These are phyloP conservation scores for Actinemys pallida DNA, from an alignment of 2,113 vertebrate species.

Conservation along the genomic window DNA sequence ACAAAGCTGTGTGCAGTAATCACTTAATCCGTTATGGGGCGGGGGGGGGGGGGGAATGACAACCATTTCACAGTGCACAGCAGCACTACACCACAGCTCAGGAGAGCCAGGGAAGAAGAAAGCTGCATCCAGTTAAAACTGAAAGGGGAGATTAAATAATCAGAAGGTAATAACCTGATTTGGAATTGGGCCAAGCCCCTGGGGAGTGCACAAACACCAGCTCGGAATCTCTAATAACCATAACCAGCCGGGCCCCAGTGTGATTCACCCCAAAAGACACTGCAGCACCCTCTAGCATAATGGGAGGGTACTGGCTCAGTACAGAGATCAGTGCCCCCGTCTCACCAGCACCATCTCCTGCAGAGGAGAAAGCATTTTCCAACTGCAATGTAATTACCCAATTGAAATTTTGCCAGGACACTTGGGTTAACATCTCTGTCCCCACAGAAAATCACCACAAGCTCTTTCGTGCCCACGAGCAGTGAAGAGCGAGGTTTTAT, in stretches of 20 bases:
- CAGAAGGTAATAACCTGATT: slow-evolving; percentile 68
- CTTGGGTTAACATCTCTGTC: not conserved
- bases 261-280: accelerated
- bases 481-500: not conserved
- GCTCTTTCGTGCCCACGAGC: not conserved
- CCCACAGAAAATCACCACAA: not conserved
- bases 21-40: slow-evolving; percentile 69
- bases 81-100: slow-evolving; percentile 42
- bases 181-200: slow-evolving; percentile 23
- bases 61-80: slow-evolving; percentile 26
- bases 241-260: not conserved
- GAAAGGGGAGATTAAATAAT: slow-evolving; percentile 66
- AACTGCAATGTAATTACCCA: not conserved
- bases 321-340: not conserved
- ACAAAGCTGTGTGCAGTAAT: slow-evolving; percentile 74
- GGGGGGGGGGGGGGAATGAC: slow-evolving; percentile 49
- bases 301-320: accelerated
- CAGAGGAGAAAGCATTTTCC: not conserved
- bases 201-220: not conserved
- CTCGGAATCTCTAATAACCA: slow-evolving; percentile 36
- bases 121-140: slow-evolving; percentile 66
- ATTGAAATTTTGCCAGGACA: slow-evolving; percentile 28
- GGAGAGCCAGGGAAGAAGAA: slow-evolving; percentile 10
- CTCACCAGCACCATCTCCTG: slow-evolving; percentile 29
- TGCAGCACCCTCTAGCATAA: not conserved